These are phyloP conservation scores for Puma concolor DNA, from an alignment of 2,113 vertebrate genomes.

Conservation along the genomic window DNA sequence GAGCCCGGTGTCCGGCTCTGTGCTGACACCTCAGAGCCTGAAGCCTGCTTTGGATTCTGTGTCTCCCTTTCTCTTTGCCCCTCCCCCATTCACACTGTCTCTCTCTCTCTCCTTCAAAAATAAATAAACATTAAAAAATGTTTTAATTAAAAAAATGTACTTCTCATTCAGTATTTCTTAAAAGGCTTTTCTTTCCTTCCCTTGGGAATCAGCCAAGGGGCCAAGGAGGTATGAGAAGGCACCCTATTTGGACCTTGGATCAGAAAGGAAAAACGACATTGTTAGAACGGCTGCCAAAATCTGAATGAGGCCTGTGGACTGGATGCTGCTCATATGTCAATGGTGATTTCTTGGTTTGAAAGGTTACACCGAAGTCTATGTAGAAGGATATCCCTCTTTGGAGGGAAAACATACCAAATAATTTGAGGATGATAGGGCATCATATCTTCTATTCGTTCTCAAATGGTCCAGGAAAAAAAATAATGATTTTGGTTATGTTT, in stretches of 20 bases:
- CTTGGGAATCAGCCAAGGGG: neutral
- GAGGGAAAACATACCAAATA: neutral
- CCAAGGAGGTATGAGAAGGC: neutral
- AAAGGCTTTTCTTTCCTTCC: neutral
- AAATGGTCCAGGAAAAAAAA: neutral
- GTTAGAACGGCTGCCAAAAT: neutral
- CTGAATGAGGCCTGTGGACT: neutral
- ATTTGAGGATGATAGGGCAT: neutral
- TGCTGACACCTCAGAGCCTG: neutral
- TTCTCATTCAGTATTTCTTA: neutral
- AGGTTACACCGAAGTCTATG: neutral
- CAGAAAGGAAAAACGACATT: neutral
- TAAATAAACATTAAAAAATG: neutral
- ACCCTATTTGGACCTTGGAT: neutral
- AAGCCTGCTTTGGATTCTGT: neutral
- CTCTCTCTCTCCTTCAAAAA: neutral
- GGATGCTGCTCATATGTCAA: neutral
- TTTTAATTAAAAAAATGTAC: neutral
- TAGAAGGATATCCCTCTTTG: neutral
- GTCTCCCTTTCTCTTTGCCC: neutral
- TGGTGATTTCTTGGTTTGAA: neutral
- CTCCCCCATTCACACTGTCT: neutral
- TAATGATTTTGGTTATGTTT: neutral
- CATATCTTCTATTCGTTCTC: neutral
- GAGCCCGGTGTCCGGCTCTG: neutral